Conservation (phyloP, 2,888 invertebrate genomes). For the Calameuta filiformis region DNA sequence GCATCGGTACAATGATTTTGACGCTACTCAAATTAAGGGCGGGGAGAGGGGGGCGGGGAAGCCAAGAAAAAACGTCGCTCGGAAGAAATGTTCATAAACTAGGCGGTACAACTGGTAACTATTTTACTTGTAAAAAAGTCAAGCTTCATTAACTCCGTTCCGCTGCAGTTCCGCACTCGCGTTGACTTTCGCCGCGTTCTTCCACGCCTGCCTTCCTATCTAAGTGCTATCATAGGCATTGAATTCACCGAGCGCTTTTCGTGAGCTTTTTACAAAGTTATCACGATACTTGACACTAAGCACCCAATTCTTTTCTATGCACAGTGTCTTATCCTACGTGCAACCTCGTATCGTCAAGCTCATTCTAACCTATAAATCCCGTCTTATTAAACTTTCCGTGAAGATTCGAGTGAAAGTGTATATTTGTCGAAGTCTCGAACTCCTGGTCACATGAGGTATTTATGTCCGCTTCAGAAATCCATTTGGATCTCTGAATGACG, state of each 20-base stretch:
- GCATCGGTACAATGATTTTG: neutral
- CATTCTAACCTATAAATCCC: neutral
- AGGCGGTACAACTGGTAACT: neutral
- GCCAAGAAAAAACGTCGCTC: no score
- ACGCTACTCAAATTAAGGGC: neutral
- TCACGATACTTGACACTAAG: neutral
- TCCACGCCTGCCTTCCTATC: neutral
- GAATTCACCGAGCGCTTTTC: neutral
- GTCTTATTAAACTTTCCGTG: neutral
- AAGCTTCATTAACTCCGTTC: neutral
- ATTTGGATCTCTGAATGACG: neutral
- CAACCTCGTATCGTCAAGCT: neutral
- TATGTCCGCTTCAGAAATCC: neutral
- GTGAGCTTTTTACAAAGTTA: neutral
- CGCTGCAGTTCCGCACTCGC: neutral
- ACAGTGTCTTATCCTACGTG: neutral
- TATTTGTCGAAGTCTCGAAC: neutral
- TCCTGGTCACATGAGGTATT: neutral
- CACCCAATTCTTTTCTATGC: neutral
- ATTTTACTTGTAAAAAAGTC: neutral
- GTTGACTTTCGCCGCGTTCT: neutral
- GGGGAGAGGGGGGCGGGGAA: no score
- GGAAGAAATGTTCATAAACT: neutral
- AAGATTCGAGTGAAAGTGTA: neutral
- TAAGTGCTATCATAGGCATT: neutral